These are phyloP conservation scores for Scelioninae gen. 2 DNA, from an alignment of 2,888 invertebrate species.

Conservation along the genomic window DNA sequence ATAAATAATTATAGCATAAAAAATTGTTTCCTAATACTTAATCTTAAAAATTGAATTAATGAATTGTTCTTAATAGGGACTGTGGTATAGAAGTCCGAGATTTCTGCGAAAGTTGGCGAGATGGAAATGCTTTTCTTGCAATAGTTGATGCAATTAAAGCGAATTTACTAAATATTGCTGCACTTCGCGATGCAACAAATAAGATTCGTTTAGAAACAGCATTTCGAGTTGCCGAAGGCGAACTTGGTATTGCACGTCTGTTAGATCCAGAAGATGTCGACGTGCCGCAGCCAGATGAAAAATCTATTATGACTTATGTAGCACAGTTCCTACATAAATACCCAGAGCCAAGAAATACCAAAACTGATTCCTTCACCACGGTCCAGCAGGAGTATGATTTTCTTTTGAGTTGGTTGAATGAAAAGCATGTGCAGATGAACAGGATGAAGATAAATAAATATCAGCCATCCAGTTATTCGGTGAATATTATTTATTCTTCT, in stretches of 20 bases:
- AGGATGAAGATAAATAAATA: constrained; percentile 85
- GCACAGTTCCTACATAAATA: constrained; percentile 98
- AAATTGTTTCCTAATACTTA: too few species aligned
- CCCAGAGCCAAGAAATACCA: constrained; percentile 88
- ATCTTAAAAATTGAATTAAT: too few species aligned
- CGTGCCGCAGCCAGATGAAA: constrained; percentile 96
- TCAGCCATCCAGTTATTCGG: constrained; percentile 84
- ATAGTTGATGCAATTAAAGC: constrained; percentile 96
- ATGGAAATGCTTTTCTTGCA: constrained; percentile 95
- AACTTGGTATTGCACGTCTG: constrained; percentile 92
- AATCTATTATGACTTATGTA: constrained; percentile 98
- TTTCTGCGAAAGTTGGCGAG: constrained; percentile 97
- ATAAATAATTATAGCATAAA: too few species aligned
- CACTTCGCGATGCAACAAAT: constrained; percentile 87
- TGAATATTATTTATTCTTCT: constrained; percentile 66
- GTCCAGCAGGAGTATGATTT: constrained; percentile 89
- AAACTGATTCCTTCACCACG: constrained; percentile 84
- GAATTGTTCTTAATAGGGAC: constrained; percentile 79
- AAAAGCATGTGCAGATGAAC: constrained; percentile 86
- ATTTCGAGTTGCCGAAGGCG: constrained; percentile 93
- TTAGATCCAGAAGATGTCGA: constrained; percentile 97
- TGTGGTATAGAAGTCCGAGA: constrained; percentile 92
- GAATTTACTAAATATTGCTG: constrained; percentile 91
- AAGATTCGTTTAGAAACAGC: constrained; percentile 91
- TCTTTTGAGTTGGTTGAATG: constrained; percentile 88